A percentile compares a stretch with the other conserved stretches of the same genome.
Evolutionary conservation across 2,888 invertebrate genomes (phyloP).

Genomic region (Agapostemon virescens): DNA sequence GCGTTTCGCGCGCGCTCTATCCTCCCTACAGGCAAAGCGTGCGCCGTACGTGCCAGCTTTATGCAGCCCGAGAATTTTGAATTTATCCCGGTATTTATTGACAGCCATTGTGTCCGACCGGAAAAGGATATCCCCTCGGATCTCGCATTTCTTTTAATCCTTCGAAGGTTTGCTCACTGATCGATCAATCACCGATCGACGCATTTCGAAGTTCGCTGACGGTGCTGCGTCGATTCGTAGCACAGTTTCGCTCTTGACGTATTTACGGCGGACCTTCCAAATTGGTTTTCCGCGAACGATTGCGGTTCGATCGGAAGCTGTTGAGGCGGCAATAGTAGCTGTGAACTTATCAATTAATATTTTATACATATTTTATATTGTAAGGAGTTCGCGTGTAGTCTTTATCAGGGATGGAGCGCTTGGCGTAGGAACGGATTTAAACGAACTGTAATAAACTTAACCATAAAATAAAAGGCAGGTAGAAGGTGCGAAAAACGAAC

Average conservation of each 20-base stretch:
- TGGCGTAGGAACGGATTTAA: too few relatives aligned
- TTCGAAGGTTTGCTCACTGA: background rate
- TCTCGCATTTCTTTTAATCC: background rate
- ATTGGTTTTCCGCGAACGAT: background rate
- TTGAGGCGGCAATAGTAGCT: background rate
- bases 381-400: too few relatives aligned
- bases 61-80: background rate
- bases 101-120: background rate
- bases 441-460: too few relatives aligned
- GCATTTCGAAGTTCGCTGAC: background rate
- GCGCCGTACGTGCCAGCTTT: background rate
- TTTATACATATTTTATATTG: background rate
- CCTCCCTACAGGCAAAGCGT: background rate
- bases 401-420: too few relatives aligned
- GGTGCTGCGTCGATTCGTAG: too few relatives aligned
- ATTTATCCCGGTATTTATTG: constrained; percentile 4
- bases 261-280: background rate
- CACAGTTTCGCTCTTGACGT: background rate
- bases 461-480: too few relatives aligned
- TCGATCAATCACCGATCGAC: background rate
- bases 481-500: too few relatives aligned
- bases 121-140: background rate
- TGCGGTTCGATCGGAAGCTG: background rate
- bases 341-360: background rate
- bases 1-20: constrained; percentile 13